phyloP scores from a whole-genome alignment of 2,113 vertebrate genomes.

The Ornithorhynchus anatinus region DNA sequence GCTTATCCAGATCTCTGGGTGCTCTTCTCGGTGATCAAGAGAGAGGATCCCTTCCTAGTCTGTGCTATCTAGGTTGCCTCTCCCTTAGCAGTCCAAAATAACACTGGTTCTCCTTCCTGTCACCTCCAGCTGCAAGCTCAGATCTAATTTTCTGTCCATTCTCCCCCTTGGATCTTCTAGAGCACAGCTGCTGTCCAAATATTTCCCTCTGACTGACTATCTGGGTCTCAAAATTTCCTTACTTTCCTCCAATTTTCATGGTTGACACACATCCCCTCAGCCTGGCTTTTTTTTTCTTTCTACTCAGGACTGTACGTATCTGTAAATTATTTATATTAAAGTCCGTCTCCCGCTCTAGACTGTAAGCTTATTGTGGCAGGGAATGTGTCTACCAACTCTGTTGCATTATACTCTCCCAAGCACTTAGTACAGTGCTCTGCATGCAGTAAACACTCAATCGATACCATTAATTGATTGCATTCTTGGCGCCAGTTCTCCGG shows the following conservation, averaged over 20 bases:
- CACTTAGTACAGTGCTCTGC: not conserved
- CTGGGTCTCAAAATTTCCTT: no score
- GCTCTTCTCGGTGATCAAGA: no score
- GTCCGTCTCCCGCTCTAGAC: not conserved
- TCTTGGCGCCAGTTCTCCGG: no score
- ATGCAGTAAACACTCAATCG: no score
- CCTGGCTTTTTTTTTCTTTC: not conserved
- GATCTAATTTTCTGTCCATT: conserved; percentile 38
- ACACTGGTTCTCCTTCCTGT: conserved; percentile 29
- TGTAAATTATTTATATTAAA: not conserved
- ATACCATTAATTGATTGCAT: no score
- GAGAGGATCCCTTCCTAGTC: conserved; percentile 41
- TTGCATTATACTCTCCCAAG: no score
- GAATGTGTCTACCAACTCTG: no score
- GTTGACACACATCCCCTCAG: not conserved
- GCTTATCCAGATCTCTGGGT: no score
- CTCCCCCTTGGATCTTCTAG: conserved; percentile 9
- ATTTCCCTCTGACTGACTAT: conserved; percentile 28
- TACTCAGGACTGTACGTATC: not conserved
- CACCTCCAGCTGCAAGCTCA: conserved; percentile 4
- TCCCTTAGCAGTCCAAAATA: conserved; percentile 45
- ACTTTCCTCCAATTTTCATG: not conserved
- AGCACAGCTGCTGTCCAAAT: conserved; percentile 38
- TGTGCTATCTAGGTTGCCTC: conserved; percentile 1
- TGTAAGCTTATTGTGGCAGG: no score